Evolutionary conservation across 1,140 invertebrate species (phyloP), one percentile per base, ranked within the genome.

Genomic region (Tetramorium alpestre): DNA sequence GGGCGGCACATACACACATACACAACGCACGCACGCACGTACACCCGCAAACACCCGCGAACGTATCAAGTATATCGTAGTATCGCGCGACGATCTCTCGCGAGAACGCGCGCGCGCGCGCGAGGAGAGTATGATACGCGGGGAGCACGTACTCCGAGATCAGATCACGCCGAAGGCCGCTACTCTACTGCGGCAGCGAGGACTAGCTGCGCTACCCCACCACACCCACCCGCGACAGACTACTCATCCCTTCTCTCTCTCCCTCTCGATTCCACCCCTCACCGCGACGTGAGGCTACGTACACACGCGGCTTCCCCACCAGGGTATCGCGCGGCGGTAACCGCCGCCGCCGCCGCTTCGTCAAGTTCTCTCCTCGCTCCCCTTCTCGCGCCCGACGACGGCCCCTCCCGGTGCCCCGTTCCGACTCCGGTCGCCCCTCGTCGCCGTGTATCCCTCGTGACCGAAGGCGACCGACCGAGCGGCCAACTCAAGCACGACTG

Each of bases 131-230:
- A 33, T 33, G 33, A 44, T 60, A 18, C 44, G 33, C 75, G 62
- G 70, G 22, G 7, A 5, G 38, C 73, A 41, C 64, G 89, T 25
- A 90, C 38, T 0, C 49, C 58, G 25, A 88, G 90, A 91, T 89
- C 87, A 73, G 87, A 87, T 85, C 90, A 78, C 93, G 92, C 92
- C 93, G 93, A 94, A 95, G 93, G 94, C 94, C 93, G 94, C 94
- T 95, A 95, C 94, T 94, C 95, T 95, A 95, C 95, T 95, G 94
- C 92, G 76, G 93, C 92, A 93, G 56, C 88, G 77, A 92, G 90
- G 87, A 1, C 90, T 91, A 67, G 64, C 16, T 22, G 7, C 33
- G 33, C 64, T 90, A 92, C 93, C 94, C 93, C 69, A 90, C 93
- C 93, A 90, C 87, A 76, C 51, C 82, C 77, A 49, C 51, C 3